Evolutionary conservation across 2,888 invertebrate genomes (phyloP), one percentile per base, ranked within the genome.

Genomic region (Lysandra bellargus): DNA sequence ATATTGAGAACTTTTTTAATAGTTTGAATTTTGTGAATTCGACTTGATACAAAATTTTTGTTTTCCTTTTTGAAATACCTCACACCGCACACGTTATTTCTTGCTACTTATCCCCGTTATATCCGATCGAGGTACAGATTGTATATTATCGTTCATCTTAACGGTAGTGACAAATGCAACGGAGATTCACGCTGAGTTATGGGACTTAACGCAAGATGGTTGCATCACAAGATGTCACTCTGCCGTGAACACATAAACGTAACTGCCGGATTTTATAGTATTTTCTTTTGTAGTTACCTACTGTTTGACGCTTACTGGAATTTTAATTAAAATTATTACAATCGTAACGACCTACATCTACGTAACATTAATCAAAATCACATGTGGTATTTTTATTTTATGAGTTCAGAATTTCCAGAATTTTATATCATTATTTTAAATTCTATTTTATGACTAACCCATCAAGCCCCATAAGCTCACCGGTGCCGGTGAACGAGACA

Each of bases 151-250:
- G 14, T 69, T 69, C 33, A 69, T 69, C 69, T 69, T 33, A 69
- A 69, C 69, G 69, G 69, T 69, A 69, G 69, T 69, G 69, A 69
- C 69, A 69, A 69, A 69, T 69, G 69, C 69, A 4, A 69, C 69
- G 33, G 33, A 69, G 69, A 69, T 69, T 69, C 33, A 69, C 69
- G 69, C 33, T 37, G 23, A 37, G 33, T 69, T 69, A 69, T 69
- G 69, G 30, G 30, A 33, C 69, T 69, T 64, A 64, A 30, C 64
- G 30, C 30, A 64, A 64, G 61, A 64, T 30, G 30, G 69, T 69
- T 69, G 69, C 69, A 69, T 69, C 69, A 69, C 69, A 69, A 69
- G 33, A 69, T 69, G 64, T 30, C 64, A 64, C 9, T 64, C 12
- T 69, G 33, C 69, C 33, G 69, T 69, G 69, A 69, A 69, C 12